Conservation (phyloP, 1,140 invertebrate species). For the Trichogramma pretiosum region DNA sequence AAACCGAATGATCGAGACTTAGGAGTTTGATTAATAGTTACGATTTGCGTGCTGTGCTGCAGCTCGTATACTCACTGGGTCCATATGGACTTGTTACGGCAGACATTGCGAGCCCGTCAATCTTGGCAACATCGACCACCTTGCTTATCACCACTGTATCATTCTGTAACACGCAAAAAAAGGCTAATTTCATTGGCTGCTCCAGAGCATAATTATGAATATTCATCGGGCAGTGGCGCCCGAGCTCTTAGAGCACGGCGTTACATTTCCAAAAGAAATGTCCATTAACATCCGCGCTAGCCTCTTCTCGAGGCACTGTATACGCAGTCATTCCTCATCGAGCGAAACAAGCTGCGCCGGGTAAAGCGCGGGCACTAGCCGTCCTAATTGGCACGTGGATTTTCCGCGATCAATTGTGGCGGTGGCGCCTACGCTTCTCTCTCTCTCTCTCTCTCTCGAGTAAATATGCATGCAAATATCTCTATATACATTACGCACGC, state of each 20-base stretch:
- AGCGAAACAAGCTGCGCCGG: no score
- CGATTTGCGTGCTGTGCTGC: background rate
- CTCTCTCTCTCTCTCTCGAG: no score
- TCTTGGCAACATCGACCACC: slow-evolving; percentile 30
- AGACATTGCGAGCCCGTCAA: slow-evolving; percentile 37
- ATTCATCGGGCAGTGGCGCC: background rate
- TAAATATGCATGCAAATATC: slow-evolving; percentile 10
- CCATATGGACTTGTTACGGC: slow-evolving; percentile 46
- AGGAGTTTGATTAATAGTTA: background rate
- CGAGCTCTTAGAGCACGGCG: no score
- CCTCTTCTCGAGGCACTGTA: no score
- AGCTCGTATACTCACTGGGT: slow-evolving; percentile 36
- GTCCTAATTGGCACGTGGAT: slow-evolving; percentile 11
- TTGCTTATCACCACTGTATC: slow-evolving; percentile 34
- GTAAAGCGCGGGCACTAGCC: background rate
- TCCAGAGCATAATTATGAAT: no score
- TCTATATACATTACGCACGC: no score
- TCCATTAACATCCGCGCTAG: no score
- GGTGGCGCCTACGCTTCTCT: background rate
- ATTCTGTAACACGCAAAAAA: slow-evolving; percentile 36
- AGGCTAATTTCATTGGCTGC: slow-evolving; percentile 4
- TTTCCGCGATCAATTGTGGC: slow-evolving; percentile 3
- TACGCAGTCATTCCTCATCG: slow-evolving; percentile 5
- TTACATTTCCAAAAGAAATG: no score
- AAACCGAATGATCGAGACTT: slow-evolving; percentile 9